phyloP scores from a whole-genome alignment of 2,888 invertebrate species.

The Dione vanillae region DNA sequence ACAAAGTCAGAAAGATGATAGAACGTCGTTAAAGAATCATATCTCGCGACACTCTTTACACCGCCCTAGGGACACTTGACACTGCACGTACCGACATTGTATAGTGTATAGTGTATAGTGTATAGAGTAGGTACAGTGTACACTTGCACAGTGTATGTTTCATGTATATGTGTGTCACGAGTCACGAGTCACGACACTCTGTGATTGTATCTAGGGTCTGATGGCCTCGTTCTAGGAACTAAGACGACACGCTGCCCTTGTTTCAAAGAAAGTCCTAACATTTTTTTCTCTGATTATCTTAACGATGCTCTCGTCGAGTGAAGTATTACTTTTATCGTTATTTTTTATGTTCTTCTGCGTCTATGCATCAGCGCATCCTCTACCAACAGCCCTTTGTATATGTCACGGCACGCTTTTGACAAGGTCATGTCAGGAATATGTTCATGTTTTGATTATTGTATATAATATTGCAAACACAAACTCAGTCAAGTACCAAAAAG shows the following conservation, averaged over 20 bases:
- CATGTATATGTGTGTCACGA: neutral
- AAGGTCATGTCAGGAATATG: too few species aligned
- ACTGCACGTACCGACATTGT: neutral
- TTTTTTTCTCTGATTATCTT: conserved; percentile 13
- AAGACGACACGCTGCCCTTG: conserved; percentile 12
- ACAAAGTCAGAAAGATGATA: conserved; percentile 18
- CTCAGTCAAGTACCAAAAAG: too few species aligned
- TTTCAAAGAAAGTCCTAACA: neutral
- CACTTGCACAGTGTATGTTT: too few species aligned
- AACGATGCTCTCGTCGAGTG: conserved; percentile 25
- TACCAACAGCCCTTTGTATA: too few species aligned
- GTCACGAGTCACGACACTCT: neutral
- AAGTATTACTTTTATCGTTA: conserved; percentile 12
- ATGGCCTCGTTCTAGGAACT: conserved; percentile 14
- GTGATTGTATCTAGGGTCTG: neutral
- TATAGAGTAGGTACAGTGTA: too few species aligned
- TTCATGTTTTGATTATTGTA: too few species aligned
- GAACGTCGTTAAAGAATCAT: conserved; percentile 10
- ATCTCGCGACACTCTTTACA: neutral
- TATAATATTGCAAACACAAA: too few species aligned
- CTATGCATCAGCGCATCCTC: too few species aligned
- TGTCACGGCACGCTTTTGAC: too few species aligned
- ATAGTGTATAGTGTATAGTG: too few species aligned
- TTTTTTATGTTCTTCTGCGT: neutral
- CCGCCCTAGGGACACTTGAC: conserved; percentile 8